phyloP scores from a whole-genome alignment of 2,113 vertebrate genomes.

The Perccottus glenii region DNA sequence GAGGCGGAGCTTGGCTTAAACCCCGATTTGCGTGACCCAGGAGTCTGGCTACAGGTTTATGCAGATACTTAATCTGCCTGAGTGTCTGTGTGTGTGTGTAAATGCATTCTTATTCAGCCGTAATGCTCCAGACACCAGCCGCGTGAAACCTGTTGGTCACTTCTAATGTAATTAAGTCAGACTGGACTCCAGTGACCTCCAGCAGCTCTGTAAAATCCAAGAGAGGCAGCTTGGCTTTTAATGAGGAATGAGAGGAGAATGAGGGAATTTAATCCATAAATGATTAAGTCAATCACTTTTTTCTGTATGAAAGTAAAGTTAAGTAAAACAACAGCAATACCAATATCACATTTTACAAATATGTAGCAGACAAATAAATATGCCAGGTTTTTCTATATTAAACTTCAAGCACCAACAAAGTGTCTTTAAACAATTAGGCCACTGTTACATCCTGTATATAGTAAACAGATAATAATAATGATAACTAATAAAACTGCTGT shows the following conservation, averaged over 20 bases:
- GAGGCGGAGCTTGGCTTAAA: slow-evolving; percentile 33
- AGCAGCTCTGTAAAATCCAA: neutral
- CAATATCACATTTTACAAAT: neutral
- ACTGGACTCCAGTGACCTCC: slow-evolving; percentile 21
- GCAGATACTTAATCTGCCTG: slow-evolving; percentile 37
- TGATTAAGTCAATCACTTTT: slow-evolving; percentile 1
- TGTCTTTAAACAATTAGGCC: too few species aligned
- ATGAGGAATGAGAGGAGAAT: slow-evolving; percentile 1
- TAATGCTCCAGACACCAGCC: slow-evolving; percentile 7
- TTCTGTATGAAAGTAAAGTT: neutral
- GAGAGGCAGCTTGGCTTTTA: neutral
- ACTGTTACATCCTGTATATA: too few species aligned
- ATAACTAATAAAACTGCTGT: too few species aligned
- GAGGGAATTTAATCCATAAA: neutral
- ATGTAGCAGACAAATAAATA: too few species aligned
- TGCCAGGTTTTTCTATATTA: too few species aligned
- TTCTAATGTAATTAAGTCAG: slow-evolving; percentile 43
- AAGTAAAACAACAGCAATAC: neutral
- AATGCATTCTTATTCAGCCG: slow-evolving; percentile 13
- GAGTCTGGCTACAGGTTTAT: slow-evolving; percentile 23
- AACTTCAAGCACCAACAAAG: too few species aligned
- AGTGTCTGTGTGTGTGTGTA: slow-evolving; percentile 11
- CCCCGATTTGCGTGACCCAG: slow-evolving; percentile 38
- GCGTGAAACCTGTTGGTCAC: slow-evolving; percentile 13
- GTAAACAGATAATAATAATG: too few species aligned